phyloP scores from a whole-genome alignment of 1,140 invertebrate species.

The roundworm (Caenorhabditis elegans) region DNA sequence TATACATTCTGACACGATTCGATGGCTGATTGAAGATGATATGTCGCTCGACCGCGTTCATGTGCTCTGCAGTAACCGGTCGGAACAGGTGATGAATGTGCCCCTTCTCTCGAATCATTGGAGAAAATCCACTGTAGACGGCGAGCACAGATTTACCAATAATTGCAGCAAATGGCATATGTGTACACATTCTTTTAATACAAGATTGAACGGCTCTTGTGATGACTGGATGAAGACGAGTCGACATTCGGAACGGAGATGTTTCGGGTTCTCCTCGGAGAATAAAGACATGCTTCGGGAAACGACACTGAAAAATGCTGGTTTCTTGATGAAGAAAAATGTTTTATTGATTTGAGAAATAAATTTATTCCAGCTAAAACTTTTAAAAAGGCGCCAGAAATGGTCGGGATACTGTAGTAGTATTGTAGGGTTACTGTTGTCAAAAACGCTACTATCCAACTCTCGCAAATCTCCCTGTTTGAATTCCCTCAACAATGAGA shows the following conservation, averaged over 20 bases:
- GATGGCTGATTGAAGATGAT: slow-evolving; percentile 38
- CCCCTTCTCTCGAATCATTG: slow-evolving; percentile 2
- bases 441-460: no score
- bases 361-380: no score
- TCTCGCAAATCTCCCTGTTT: no score
- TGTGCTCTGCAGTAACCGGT: not conserved
- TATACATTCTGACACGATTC: slow-evolving; percentile 29
- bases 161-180: slow-evolving; percentile 27
- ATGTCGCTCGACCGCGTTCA: slow-evolving; percentile 23
- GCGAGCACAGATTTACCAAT: not conserved
- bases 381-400: no score
- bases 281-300: slow-evolving; percentile 35
- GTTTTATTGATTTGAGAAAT: not conserved
- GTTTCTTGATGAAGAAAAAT: not conserved
- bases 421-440: no score
- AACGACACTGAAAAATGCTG: slow-evolving; percentile 26
- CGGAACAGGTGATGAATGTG: slow-evolving; percentile 17
- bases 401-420: no score
- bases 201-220: not conserved
- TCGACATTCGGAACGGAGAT: not conserved
- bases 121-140: slow-evolving; percentile 38
- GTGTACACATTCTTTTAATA: slow-evolving; percentile 37
- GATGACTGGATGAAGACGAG: not conserved
- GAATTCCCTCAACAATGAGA: no score
- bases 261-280: slow-evolving; percentile 35